A percentile compares a stretch with the other conserved stretches of the same genome.
These are phyloP conservation scores for Oryzias melastigma DNA, from an alignment of 2,113 vertebrate species.

Conservation along the genomic window DNA sequence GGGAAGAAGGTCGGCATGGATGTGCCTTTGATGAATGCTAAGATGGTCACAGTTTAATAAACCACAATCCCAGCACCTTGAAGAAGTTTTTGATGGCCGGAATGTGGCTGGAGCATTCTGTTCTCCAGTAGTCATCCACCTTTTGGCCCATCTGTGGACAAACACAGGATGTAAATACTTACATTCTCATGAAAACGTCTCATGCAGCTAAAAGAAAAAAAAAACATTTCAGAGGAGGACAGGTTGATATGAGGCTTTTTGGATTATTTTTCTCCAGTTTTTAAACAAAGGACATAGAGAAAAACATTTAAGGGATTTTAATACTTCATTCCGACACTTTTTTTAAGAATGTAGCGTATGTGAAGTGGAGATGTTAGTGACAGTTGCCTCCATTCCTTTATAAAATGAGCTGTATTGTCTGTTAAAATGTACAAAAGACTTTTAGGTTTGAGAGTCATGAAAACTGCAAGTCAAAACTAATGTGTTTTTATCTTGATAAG, in stretches of 20 bases:
- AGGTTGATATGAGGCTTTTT: slow-evolving; percentile 8
- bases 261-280: too few species aligned
- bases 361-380: too few species aligned
- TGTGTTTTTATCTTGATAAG: too few species aligned
- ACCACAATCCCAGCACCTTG: slow-evolving; percentile 69
- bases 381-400: too few species aligned
- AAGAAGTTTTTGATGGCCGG: slow-evolving; percentile 81
- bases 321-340: too few species aligned
- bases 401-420: too few species aligned
- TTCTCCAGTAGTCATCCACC: slow-evolving; percentile 73
- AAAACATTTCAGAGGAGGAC: slow-evolving; percentile 9
- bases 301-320: too few species aligned
- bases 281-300: too few species aligned
- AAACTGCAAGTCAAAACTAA: too few species aligned
- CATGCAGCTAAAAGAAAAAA: slow-evolving; percentile 23
- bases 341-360: too few species aligned
- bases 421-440: too few species aligned
- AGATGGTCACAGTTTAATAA: background rate
- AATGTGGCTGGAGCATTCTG: slow-evolving; percentile 77
- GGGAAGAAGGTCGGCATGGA: background rate
- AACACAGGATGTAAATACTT: slow-evolving; percentile 58
- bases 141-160: slow-evolving; percentile 80
- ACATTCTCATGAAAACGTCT: slow-evolving; percentile 42
- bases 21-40: background rate
- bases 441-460: too few species aligned